phyloP scores from a whole-genome alignment of 2,113 vertebrate species.

The Brachypodius melanocephalos region DNA sequence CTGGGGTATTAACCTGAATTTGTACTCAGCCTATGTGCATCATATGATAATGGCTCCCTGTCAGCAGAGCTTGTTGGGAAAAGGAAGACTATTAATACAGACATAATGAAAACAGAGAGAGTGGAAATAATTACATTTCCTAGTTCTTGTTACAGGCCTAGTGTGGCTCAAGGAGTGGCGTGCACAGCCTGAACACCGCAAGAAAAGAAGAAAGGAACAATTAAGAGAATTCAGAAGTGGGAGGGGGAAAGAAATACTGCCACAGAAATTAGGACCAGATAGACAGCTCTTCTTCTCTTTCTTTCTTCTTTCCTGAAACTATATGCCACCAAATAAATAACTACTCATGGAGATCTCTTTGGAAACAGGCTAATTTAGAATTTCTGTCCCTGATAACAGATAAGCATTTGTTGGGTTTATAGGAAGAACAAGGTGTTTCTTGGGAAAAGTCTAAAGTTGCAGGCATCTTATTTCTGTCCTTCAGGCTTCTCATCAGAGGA shows the following conservation, averaged over 20 bases:
- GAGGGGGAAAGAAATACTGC: neutral
- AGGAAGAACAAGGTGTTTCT: neutral
- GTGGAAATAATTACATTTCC: conserved; percentile 26
- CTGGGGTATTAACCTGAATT: neutral
- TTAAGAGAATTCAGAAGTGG: neutral
- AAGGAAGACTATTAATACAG: conserved; percentile 38
- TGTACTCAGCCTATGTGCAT: neutral
- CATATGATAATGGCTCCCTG: conserved; percentile 4
- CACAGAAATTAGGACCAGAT: neutral
- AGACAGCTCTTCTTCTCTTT: neutral
- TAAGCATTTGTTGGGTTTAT: neutral
- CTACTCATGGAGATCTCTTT: neutral
- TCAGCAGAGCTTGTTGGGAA: neutral
- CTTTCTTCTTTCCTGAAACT: neutral
- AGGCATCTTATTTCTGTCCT: neutral
- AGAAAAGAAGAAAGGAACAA: neutral
- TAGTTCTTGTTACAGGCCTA: neutral
- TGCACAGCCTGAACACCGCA: neutral
- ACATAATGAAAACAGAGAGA: conserved; percentile 22
- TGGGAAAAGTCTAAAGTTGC: neutral
- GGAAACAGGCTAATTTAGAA: neutral
- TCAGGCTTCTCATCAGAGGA: neutral
- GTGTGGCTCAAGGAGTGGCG: neutral
- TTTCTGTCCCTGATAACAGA: neutral
- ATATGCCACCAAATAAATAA: neutral